Conservation (phyloP, 2,113 vertebrate genomes). For the Chloropsis cyanopogon region DNA sequence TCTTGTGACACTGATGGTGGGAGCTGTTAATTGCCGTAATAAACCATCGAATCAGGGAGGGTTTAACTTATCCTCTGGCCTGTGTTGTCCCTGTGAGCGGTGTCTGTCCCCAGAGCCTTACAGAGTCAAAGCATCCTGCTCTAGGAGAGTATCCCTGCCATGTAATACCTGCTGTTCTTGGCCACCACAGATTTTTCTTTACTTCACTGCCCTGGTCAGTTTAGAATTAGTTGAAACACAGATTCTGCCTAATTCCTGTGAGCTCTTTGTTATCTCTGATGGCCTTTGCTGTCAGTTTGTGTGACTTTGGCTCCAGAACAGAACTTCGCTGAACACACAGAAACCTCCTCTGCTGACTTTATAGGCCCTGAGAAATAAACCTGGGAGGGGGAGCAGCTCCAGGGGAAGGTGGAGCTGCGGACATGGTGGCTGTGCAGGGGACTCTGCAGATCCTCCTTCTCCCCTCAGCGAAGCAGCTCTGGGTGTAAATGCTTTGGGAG, state of each 20-base stretch:
- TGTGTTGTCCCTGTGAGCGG: background rate
- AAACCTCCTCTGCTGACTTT: background rate
- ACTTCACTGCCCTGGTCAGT: background rate
- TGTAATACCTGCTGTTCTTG: background rate
- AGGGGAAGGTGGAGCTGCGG: background rate
- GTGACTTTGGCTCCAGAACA: background rate
- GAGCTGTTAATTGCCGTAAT: background rate
- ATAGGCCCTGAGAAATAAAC: background rate
- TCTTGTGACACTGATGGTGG: background rate
- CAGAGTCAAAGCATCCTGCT: background rate
- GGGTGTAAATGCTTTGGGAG: rapidly evolving
- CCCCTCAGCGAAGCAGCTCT: background rate
- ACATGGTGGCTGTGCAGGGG: rapidly evolving
- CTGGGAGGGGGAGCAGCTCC: background rate
- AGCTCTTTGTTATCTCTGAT: background rate
- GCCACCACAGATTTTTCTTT: background rate
- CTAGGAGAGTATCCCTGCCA: background rate
- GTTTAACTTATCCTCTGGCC: background rate
- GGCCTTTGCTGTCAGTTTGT: background rate
- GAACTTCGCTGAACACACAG: background rate
- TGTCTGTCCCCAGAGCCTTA: background rate
- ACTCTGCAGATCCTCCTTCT: background rate
- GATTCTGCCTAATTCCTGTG: background rate
- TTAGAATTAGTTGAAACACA: background rate
- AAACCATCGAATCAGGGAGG: background rate